A percentile compares a stretch with the other conserved stretches of the same genome.
Conservation (phyloP, 2,113 vertebrate species). For the Antechinus stuartii region DNA sequence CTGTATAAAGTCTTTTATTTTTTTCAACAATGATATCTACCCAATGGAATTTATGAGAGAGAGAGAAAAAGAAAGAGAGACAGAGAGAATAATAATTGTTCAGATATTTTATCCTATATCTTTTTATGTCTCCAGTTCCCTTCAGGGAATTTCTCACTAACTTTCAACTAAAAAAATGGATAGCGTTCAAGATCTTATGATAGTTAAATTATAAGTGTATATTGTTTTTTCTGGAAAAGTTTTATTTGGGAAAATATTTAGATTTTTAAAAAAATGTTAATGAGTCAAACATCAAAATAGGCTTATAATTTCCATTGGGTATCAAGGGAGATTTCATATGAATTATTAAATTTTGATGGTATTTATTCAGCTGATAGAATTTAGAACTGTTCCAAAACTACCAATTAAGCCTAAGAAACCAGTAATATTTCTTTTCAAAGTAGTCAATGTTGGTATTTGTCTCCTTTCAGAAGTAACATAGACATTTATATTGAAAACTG, state of each 20-base stretch:
- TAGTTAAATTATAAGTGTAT: constrained; percentile 20
- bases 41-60: constrained; percentile 30
- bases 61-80: too few species aligned
- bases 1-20: not conserved
- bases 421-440: constrained; percentile 48
- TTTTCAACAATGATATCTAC: constrained; percentile 70
- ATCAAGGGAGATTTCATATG: constrained; percentile 51
- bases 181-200: constrained; percentile 43
- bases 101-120: constrained; percentile 43
- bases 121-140: constrained; percentile 41
- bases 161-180: constrained; percentile 57
- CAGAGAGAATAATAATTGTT: constrained; percentile 36
- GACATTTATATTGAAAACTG: constrained; percentile 11
- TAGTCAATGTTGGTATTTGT: constrained; percentile 38
- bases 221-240: constrained; percentile 43
- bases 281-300: constrained; percentile 49
- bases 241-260: constrained; percentile 42
- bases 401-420: constrained; percentile 11
- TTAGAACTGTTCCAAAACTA: constrained; percentile 30
- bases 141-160: constrained; percentile 36
- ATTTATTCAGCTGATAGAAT: constrained; percentile 18
- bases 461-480: constrained; percentile 42
- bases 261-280: constrained; percentile 57
- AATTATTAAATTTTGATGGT: constrained; percentile 30
- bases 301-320: constrained; percentile 31